These are phyloP conservation scores for Argyresthia albistria DNA, from an alignment of 2,888 invertebrate species.

Conservation along the genomic window DNA sequence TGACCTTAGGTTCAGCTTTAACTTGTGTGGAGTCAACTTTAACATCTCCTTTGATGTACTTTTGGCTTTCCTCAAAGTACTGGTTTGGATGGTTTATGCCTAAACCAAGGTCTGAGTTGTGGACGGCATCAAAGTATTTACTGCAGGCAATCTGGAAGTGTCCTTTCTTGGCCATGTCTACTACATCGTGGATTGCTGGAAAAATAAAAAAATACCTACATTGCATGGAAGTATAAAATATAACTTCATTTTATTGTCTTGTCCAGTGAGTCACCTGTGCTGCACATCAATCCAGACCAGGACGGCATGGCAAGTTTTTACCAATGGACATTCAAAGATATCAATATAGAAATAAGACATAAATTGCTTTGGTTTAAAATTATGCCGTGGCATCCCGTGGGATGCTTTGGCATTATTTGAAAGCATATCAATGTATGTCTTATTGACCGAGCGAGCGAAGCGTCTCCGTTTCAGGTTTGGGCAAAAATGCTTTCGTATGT, in stretches of 20 bases:
- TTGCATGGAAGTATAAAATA: background rate
- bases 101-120: slow-evolving; percentile 74
- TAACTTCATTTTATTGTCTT: background rate
- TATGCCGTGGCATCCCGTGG: too few species aligned
- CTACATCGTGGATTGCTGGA: slow-evolving; percentile 79
- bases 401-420: too few species aligned
- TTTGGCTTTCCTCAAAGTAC: slow-evolving; percentile 88
- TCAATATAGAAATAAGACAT: too few species aligned
- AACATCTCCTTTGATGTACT: slow-evolving; percentile 44
- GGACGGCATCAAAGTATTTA: slow-evolving; percentile 85
- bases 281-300: too few species aligned
- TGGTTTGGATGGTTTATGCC: slow-evolving; percentile 93
- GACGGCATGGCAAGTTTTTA: too few species aligned
- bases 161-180: slow-evolving; percentile 79
- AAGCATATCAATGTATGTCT: too few species aligned
- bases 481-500: too few species aligned
- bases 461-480: too few species aligned
- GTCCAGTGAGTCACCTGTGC: too few species aligned
- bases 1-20: slow-evolving; percentile 21
- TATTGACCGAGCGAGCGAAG: too few species aligned
- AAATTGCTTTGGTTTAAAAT: too few species aligned
- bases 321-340: too few species aligned
- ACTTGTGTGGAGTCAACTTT: slow-evolving; percentile 38
- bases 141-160: slow-evolving; percentile 94
- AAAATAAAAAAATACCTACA: slow-evolving; percentile 18